A percentile compares a stretch with the other conserved stretches of the same genome.
Conservation (phyloP, 2,797 vertebrate species). For the Hephaestus fuliginosus region DNA sequence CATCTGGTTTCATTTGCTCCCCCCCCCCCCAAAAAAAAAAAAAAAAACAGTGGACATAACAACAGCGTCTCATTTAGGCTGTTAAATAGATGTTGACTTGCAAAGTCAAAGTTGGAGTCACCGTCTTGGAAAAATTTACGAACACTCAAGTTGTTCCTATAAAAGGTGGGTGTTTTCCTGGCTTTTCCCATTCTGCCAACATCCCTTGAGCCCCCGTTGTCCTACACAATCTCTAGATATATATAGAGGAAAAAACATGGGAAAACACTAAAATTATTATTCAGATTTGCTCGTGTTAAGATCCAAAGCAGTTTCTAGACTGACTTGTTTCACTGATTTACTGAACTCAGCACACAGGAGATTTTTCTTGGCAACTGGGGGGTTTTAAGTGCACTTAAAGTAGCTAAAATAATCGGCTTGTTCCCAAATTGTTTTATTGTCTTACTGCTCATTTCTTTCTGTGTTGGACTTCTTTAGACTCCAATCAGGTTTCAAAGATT, state of each 20-base stretch:
- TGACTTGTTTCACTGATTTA: no score
- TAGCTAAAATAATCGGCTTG: background rate
- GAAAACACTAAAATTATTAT: background rate
- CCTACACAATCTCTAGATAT: background rate
- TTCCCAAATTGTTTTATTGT: background rate
- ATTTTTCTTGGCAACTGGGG: background rate
- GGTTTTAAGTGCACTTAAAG: background rate
- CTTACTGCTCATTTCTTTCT: background rate
- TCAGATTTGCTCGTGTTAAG: background rate
- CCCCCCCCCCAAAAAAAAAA: no score
- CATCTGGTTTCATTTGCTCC: no score
- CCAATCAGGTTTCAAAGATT: background rate
- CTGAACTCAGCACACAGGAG: background rate
- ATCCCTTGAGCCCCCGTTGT: no score
- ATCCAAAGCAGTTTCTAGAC: background rate
- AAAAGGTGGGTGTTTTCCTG: no score
- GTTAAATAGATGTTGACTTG: no score
- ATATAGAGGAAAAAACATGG: background rate
- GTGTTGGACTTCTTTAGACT: background rate
- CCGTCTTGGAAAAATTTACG: no score
- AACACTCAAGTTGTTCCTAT: no score
- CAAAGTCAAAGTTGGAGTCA: no score
- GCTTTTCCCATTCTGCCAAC: no score
- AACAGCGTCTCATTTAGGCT: no score
- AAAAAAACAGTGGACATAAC: no score